phyloP scores from a whole-genome alignment of 1,140 invertebrate species.

The Procambarus clarkii region DNA sequence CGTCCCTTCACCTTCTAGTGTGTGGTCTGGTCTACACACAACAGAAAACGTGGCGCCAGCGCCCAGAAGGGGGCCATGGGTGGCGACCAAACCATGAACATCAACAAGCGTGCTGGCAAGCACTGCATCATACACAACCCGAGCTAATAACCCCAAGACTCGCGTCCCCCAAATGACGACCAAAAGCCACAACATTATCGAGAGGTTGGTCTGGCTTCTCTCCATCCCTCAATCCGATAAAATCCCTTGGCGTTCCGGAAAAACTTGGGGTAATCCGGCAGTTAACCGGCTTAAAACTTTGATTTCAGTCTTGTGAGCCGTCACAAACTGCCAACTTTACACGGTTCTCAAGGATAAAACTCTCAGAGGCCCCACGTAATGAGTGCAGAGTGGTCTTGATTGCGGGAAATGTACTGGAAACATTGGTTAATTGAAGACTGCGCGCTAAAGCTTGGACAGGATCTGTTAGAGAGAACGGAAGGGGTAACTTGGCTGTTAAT shows the following conservation, averaged over 20 bases:
- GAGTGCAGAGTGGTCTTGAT: not conserved
- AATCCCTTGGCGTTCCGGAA: not conserved
- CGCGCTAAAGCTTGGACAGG: not conserved
- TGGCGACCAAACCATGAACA: no score
- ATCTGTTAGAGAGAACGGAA: not conserved
- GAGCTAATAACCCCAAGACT: no score
- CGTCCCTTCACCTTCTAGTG: no score
- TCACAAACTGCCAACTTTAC: not conserved
- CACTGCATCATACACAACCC: no score
- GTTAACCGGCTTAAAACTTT: conserved; percentile 20
- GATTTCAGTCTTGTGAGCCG: not conserved
- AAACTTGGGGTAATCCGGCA: not conserved
- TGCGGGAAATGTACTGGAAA: conserved; percentile 1
- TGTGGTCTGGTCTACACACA: no score
- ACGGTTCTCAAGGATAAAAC: not conserved
- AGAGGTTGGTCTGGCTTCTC: not conserved
- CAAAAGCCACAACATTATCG: not conserved
- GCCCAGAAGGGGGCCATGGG: no score
- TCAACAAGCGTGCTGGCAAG: no score
- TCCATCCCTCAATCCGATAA: not conserved
- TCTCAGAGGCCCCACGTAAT: not conserved
- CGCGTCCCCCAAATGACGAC: no score
- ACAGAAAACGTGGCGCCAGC: no score
- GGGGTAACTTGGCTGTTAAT: no score
- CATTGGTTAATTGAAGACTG: not conserved